Evolutionary conservation across 2,888 invertebrate genomes (phyloP), one percentile per base, ranked within the genome.

Genomic region (Hirtodrosophila duncani): DNA sequence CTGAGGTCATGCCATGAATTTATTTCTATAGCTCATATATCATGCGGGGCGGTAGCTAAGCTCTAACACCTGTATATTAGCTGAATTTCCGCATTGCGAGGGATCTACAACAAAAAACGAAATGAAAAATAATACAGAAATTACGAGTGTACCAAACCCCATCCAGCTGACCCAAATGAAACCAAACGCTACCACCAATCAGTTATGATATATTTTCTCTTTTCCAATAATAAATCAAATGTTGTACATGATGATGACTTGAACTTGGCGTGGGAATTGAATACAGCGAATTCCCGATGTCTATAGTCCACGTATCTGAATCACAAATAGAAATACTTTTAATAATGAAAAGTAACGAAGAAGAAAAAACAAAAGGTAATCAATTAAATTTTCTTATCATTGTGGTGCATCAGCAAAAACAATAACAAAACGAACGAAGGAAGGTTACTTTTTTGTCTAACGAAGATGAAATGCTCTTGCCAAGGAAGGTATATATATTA

Each of bases 371-470:
- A 71, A 78, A 75, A 61, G 65, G 61, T 77, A 77, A 77, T 77
- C 75, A 77, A 77, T 77, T 77, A 79, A 79, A 79, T 48, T 69
- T 66, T 72, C 61, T 72, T 77, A 77, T 77, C 75, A 77, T 77
- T 77, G 80, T 67, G 66, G 75, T 77, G 80, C 75, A 77, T 79
- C 80, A 31, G 46, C 36, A 18, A 38, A 21, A 17, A 27, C 48
- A 45, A 53, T 45, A 45, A 55, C 23, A 38, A 21, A 17, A 27
- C 48, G 45, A 53, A 55, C 55, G 55, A 55, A 53, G 44, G n/a
- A n/a, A n/a, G n/a, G n/a, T n/a, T n/a, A n/a, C n/a, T n/a, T n/a
- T n/a, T n/a, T n/a, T n/a, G n/a, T n/a, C n/a, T n/a, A n/a, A n/a
- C n/a, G n/a, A n/a, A n/a, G n/a, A n/a, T n/a, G n/a, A n/a, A n/a